Evolutionary conservation across 2,113 vertebrate species (phyloP).

Genomic region (Cairina moschata): DNA sequence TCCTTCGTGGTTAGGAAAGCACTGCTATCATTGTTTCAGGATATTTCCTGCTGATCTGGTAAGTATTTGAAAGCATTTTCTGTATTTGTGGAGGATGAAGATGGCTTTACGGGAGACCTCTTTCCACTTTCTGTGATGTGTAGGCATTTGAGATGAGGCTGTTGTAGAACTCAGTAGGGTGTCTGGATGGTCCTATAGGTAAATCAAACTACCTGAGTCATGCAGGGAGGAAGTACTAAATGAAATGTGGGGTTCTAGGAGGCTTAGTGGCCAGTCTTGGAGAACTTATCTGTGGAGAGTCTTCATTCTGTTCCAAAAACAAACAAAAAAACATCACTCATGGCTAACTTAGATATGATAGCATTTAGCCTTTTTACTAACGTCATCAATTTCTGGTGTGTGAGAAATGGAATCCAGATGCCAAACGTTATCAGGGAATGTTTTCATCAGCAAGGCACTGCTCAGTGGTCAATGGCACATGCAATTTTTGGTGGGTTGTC

Average conservation of each 20-base stretch:
- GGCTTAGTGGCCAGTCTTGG: neutral
- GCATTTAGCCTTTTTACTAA: neutral
- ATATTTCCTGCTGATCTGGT: neutral
- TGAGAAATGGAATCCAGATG: neutral
- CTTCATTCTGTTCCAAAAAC: neutral
- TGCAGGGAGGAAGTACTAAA: neutral
- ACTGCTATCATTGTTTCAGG: neutral
- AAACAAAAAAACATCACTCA: rapidly evolving
- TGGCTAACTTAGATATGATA: neutral
- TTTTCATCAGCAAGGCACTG: neutral
- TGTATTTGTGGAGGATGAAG: neutral
- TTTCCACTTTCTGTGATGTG: neutral
- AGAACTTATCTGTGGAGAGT: neutral
- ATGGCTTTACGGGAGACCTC: neutral
- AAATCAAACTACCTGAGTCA: neutral
- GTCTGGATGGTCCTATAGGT: neutral
- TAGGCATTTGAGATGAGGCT: neutral
- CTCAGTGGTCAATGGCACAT: neutral
- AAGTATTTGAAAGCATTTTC: neutral
- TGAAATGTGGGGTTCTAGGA: neutral
- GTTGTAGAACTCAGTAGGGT: neutral
- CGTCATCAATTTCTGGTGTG: neutral
- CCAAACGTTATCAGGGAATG: neutral
- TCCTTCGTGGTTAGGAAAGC: neutral
- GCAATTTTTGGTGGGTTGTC: neutral